Evolutionary conservation across 2,797 vertebrate species (phyloP).

Genomic region (Gorsachius magnificus): DNA sequence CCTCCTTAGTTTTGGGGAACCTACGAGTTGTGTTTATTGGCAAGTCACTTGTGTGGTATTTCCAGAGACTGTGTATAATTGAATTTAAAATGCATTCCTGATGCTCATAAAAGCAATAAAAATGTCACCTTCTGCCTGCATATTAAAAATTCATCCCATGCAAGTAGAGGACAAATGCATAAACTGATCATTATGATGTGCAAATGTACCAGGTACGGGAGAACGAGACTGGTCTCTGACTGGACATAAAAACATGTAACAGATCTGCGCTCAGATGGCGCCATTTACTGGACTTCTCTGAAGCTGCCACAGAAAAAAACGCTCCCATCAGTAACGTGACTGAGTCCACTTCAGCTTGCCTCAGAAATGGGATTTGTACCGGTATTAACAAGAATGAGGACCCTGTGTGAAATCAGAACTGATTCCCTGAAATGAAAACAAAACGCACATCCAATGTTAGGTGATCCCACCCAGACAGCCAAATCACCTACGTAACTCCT

Average conservation of each 20-base stretch:
- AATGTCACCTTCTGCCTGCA: conserved; percentile 39
- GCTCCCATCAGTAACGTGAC: neutral
- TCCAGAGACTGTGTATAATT: conserved; percentile 26
- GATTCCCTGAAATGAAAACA: neutral
- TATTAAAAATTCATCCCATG: conserved; percentile 46
- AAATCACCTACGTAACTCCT: neutral
- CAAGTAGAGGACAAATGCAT: conserved; percentile 44
- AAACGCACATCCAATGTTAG: too few relatives aligned
- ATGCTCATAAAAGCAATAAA: conserved; percentile 48
- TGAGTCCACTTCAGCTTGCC: neutral
- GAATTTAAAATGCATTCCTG: conserved; percentile 45
- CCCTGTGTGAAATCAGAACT: neutral
- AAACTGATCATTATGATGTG: conserved; percentile 19
- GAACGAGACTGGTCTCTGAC: neutral
- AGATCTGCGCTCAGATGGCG: neutral
- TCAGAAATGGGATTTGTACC: neutral
- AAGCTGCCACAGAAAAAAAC: neutral
- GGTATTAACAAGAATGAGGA: neutral
- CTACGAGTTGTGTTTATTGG: neutral
- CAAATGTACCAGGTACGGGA: neutral
- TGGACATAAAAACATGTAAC: neutral
- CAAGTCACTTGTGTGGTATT: neutral
- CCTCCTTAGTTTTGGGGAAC: neutral
- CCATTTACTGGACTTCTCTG: neutral
- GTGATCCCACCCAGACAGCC: neutral